Evolutionary conservation across 2,888 invertebrate species (phyloP), one percentile per base, ranked within the genome.

Genomic region (Ptychoptera albimana): DNA sequence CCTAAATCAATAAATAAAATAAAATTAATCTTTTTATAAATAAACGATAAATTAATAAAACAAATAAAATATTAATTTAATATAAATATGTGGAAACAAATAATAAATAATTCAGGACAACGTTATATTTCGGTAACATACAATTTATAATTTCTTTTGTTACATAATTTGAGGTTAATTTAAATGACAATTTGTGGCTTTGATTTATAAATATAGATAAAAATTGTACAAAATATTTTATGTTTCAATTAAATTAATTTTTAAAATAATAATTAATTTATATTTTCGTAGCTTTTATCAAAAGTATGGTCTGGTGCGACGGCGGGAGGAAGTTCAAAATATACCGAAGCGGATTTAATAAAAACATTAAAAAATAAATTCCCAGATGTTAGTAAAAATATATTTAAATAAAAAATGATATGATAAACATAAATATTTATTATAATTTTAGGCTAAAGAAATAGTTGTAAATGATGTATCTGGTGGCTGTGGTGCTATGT

Each of bases 401-500:
- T 9, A 6, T 37, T 14, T 8, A 9, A 8, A 9, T 9, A 9
- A 13, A 37, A 15, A 31, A 29, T 37, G 30, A 16, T 15, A 35
- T 12, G 12, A 34, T 11, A 1, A 37, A 43, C 37, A 15, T 14
- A n/a, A 32, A 37, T 42, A 37, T 14, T 37, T 37, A 6, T 5
- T 30, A 10, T 15, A 36, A 23, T 47, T 45, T 3, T 37, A 52
- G 51, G 51, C 53, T 1, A 42, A 44, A 13, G 43, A 35, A 9
- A 71, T 83, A 45, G 70, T 75, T 56, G 77, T 83, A 1, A 69
- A 72, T 46, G 84, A 84, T 55, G 75, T 82, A 39, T 83, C 83
- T 12, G 86, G 85, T 46, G 80, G 85, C 41, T 82, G 86, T 59
- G 85, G 85, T 2, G 82, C 83, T 12, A 84, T 85, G 83, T 85